A percentile compares a stretch with the other conserved stretches of the same genome.
phyloP scores from a whole-genome alignment of 1,140 invertebrate genomes.

The Steinernema khuongi region DNA sequence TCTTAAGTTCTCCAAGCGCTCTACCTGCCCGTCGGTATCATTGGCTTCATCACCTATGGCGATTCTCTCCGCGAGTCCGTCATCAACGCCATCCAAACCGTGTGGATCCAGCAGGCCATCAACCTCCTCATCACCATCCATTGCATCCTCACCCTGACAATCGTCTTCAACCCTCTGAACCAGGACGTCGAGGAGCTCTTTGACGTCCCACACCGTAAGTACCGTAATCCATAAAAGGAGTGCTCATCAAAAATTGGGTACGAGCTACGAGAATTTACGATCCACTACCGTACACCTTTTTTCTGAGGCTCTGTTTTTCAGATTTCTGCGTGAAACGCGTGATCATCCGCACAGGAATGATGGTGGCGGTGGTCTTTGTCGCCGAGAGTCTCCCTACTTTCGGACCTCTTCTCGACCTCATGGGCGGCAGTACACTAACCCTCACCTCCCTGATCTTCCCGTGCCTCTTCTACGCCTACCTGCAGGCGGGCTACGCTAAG shows the following conservation, averaged over 20 bases:
- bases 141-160: conserved; percentile 60
- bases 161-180: conserved; percentile 61
- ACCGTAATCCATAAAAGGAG: conserved; percentile 14
- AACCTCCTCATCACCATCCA: conserved; percentile 60
- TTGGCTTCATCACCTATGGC: conserved; percentile 46
- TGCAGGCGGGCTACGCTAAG: conserved; percentile 59
- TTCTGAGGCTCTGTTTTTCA: conserved; percentile 61
- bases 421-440: conserved; percentile 77
- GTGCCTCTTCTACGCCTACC: conserved; percentile 72
- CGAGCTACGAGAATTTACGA: not conserved
- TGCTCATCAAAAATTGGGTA: not conserved
- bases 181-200: conserved; percentile 69
- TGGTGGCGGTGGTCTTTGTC: conserved; percentile 70
- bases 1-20: conserved; percentile 41
- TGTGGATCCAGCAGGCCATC: conserved; percentile 52
- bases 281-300: conserved; percentile 4
- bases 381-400: conserved; percentile 78
- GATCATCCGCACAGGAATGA: conserved; percentile 68
- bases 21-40: conserved; percentile 42
- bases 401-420: conserved; percentile 78
- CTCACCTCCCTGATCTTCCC: conserved; percentile 77
- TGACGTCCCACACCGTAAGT: conserved; percentile 66
- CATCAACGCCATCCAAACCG: conserved; percentile 50
- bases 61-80: conserved; percentile 46
- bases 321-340: conserved; percentile 75